These are phyloP conservation scores for Plusia festucae DNA, from an alignment of 2,888 invertebrate genomes.

Conservation along the genomic window DNA sequence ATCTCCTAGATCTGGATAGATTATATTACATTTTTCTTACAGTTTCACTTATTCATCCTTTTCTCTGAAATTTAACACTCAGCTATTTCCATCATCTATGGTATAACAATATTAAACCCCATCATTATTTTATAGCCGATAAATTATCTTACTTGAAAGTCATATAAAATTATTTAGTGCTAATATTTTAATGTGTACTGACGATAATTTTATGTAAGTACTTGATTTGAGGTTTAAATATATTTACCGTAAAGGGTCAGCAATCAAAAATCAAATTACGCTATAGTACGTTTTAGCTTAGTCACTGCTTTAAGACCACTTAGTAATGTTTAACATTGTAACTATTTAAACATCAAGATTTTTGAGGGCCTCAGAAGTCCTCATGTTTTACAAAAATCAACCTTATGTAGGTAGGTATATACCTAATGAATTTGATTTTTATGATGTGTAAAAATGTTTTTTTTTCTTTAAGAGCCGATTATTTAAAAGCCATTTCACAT, in stretches of 20 bases:
- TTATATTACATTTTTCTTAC: too few species aligned
- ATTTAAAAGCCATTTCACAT: not conserved
- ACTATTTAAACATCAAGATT: not conserved
- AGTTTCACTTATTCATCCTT: too few species aligned
- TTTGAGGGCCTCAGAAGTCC: not conserved
- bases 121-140: too few species aligned
- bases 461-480: not conserved
- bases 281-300: not conserved
- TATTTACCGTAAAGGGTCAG: not conserved
- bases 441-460: slow-evolving; percentile 2
- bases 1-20: too few species aligned
- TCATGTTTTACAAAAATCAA: not conserved
- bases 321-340: not conserved
- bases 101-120: too few species aligned
- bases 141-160: not conserved
- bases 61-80: too few species aligned
- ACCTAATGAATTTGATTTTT: not conserved
- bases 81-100: too few species aligned
- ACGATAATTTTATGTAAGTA: not conserved
- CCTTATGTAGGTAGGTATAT: not conserved
- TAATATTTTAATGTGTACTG: not conserved
- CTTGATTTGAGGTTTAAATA: not conserved
- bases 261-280: not conserved
- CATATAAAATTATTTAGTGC: not conserved
- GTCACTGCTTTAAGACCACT: not conserved